Evolutionary conservation across 2,888 invertebrate genomes (phyloP).

Genomic region (Caenorhabditis uteleia): DNA sequence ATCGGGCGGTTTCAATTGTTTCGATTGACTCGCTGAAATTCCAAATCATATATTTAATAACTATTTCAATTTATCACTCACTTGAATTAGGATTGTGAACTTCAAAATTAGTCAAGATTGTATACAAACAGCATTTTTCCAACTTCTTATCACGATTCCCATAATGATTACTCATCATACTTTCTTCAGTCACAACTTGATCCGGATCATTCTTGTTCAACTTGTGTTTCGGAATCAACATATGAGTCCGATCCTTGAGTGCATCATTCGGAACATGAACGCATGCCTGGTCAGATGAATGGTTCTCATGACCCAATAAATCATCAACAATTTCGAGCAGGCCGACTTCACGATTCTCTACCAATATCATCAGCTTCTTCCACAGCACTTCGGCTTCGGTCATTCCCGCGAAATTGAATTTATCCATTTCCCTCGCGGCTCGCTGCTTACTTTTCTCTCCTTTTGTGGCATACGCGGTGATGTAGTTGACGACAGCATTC

Average conservation of each 20-base stretch:
- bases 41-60: too few relatives aligned
- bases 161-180: constrained; percentile 2
- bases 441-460: too few relatives aligned
- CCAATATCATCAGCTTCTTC: too few relatives aligned
- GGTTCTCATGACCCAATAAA: constrained; percentile 1
- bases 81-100: background rate
- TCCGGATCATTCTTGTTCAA: background rate
- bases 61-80: too few relatives aligned
- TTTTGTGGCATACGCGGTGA: too few relatives aligned
- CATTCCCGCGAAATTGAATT: too few relatives aligned
- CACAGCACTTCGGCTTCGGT: too few relatives aligned
- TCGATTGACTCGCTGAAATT: too few relatives aligned
- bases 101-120: constrained; percentile 1
- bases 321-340: constrained; percentile 3
- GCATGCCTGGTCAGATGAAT: constrained; percentile 1
- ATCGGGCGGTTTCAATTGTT: too few relatives aligned
- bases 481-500: too few relatives aligned
- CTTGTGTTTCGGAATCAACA: background rate
- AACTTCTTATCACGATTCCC: background rate
- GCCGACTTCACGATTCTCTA: constrained; percentile 6
- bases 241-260: background rate
- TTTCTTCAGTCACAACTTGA: background rate
- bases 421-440: too few relatives aligned
- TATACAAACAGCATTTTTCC: background rate
- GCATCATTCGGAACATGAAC: background rate